Percentiles rank a stretch among this genome's conserved stretches.
Evolutionary conservation across 2,113 vertebrate genomes (phyloP).

Genomic region (Oreotrochilus melanogaster): DNA sequence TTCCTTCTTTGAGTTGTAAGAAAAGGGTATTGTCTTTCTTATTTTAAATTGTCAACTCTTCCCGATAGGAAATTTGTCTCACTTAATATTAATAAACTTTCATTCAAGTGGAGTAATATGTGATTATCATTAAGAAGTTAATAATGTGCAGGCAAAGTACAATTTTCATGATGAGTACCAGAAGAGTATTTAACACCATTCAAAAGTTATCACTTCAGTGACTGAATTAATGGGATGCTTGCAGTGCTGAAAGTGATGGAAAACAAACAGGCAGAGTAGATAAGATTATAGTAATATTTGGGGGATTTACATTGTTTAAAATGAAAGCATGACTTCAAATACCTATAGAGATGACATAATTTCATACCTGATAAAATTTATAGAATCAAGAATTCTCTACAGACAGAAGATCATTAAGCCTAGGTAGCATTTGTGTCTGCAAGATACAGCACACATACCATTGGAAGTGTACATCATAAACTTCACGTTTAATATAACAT

Average conservation of each 20-base stretch:
- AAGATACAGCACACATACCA: background rate
- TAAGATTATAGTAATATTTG: background rate
- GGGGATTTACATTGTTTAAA: background rate
- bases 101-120: background rate
- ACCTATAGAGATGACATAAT: background rate
- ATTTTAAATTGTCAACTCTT: background rate
- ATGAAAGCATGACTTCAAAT: background rate
- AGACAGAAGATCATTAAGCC: background rate
- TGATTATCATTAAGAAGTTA: background rate
- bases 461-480: background rate
- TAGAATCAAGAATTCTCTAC: background rate
- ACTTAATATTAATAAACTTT: background rate
- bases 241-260: background rate
- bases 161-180: background rate
- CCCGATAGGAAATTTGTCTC: background rate
- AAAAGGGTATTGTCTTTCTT: background rate
- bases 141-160: background rate
- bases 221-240: background rate
- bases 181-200: background rate
- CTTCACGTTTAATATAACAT: background rate
- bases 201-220: background rate
- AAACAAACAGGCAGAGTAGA: slow-evolving; percentile 1
- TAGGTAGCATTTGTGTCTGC: background rate
- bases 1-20: background rate
- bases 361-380: slow-evolving; percentile 11